These are phyloP conservation scores for Apogon talboti DNA, from an alignment of 2,797 vertebrate genomes.

Conservation along the genomic window DNA sequence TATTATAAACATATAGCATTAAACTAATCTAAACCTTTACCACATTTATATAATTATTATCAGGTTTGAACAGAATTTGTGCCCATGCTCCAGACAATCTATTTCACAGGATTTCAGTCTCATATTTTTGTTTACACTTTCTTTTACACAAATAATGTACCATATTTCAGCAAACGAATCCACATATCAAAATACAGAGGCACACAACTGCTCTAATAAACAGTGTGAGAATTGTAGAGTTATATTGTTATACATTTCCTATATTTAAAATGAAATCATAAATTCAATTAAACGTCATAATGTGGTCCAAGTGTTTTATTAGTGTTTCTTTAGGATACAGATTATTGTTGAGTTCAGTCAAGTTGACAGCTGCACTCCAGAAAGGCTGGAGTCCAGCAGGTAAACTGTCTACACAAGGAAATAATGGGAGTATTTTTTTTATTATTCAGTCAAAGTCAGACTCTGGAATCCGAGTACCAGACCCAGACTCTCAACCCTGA, in stretches of 20 bases:
- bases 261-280: neutral
- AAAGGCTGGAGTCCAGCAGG: neutral
- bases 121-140: neutral
- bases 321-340: neutral
- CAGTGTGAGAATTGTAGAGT: neutral
- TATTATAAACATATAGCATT: slow-evolving; percentile 4
- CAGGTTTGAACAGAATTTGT: neutral
- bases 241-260: slow-evolving; percentile 9
- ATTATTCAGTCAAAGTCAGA: slow-evolving; percentile 23
- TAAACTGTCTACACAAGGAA: slow-evolving; percentile 9
- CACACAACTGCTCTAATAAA: neutral
- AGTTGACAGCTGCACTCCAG: neutral
- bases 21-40: slow-evolving; percentile 1
- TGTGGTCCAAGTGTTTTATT: slow-evolving; percentile 21
- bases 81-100: slow-evolving; percentile 1
- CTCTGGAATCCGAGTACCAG: slow-evolving; percentile 10
- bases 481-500: slow-evolving; percentile 28
- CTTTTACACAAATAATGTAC: neutral
- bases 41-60: slow-evolving; percentile 6
- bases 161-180: slow-evolving; percentile 14
- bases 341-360: slow-evolving; percentile 12
- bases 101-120: neutral
- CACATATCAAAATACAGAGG: neutral
- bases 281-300: slow-evolving; percentile 7
- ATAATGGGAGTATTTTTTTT: neutral